Conservation (phyloP, 2,797 vertebrate genomes). For the Onychomys torridus region DNA sequence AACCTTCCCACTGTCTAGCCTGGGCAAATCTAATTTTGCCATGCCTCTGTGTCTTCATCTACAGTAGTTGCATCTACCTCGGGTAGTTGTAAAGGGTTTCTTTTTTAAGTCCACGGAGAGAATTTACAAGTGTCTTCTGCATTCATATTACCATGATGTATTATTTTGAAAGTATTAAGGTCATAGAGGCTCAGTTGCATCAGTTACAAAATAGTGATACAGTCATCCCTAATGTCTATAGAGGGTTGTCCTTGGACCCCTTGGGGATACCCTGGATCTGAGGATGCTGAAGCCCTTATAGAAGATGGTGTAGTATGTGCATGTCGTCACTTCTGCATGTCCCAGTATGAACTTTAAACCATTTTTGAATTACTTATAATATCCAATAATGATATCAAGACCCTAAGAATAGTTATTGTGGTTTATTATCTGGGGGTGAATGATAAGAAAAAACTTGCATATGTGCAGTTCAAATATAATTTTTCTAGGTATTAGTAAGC, state of each 20-base stretch:
- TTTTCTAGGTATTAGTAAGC: neutral
- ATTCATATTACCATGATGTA: neutral
- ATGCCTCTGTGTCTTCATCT: neutral
- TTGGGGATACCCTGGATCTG: neutral
- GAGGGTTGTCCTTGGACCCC: neutral
- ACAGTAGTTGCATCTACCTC: neutral
- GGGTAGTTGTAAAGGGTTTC: neutral
- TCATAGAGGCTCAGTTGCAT: neutral
- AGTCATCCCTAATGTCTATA: neutral
- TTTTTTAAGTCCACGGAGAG: neutral
- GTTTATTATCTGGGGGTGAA: neutral
- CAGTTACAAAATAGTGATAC: neutral
- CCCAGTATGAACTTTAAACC: neutral
- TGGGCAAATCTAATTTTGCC: neutral
- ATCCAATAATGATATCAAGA: neutral
- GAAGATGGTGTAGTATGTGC: neutral
- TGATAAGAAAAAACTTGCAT: neutral
- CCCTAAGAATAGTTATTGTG: neutral
- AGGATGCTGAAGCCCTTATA: neutral
- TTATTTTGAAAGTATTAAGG: slow-evolving; percentile 4
- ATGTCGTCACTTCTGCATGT: neutral
- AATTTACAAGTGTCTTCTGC: neutral
- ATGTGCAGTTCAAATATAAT: neutral
- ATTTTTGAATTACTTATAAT: neutral
- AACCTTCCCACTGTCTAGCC: neutral